Conservation (phyloP, 1,140 invertebrate genomes). For the Bombus sibiricus region DNA sequence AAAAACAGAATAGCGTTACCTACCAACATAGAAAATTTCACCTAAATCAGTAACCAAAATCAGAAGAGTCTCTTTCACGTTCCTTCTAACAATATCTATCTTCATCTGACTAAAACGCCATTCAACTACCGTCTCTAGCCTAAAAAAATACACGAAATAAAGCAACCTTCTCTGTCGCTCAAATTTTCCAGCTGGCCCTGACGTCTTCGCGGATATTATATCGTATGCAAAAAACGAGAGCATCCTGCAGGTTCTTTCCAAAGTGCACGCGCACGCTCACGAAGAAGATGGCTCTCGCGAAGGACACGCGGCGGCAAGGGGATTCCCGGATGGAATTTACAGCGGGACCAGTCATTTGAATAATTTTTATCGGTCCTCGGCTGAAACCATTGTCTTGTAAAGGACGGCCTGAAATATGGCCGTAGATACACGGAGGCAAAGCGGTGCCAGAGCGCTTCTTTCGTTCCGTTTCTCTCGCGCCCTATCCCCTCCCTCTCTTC, state of each 20-base stretch:
- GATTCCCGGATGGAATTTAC: conserved; percentile 71
- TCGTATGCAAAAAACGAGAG: conserved; percentile 18
- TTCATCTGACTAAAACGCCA: no score
- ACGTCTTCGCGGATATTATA: neutral
- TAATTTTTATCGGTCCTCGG: conserved; percentile 76
- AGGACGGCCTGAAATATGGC: conserved; percentile 75
- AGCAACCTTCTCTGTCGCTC: no score
- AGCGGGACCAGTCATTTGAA: conserved; percentile 71
- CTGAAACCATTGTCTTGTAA: conserved; percentile 79
- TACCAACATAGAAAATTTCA: no score
- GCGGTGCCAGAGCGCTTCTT: conserved; percentile 6
- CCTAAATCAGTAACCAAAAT: no score
- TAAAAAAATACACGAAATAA: no score
- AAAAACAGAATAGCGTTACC: no score
- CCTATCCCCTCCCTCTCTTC: conserved; percentile 10
- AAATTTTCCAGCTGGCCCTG: neutral
- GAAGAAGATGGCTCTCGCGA: neutral
- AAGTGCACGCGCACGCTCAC: neutral
- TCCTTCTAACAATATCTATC: no score
- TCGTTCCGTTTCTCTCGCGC: conserved; percentile 47
- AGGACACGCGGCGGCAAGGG: conserved; percentile 31
- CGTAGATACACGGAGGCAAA: conserved; percentile 71
- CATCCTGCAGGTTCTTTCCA: conserved; percentile 2
- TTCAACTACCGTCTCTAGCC: no score
- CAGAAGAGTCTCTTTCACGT: no score